Evolutionary conservation across 2,113 vertebrate genomes (phyloP).

Genomic region (Sprattus sprattus): DNA sequence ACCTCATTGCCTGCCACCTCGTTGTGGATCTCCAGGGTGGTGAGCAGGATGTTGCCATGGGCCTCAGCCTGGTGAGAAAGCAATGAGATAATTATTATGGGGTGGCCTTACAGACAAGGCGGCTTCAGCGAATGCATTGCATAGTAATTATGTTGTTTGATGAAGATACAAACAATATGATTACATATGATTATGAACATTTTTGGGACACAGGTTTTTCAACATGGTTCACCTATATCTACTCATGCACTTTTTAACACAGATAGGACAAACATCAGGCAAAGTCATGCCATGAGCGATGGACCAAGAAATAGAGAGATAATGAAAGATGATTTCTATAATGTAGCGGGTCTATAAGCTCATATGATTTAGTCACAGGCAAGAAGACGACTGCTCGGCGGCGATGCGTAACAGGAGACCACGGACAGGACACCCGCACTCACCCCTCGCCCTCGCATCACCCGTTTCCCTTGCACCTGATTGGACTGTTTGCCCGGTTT

Average conservation of each 20-base stretch:
- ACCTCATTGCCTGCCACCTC: constrained; percentile 88
- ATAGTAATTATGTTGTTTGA: not conserved
- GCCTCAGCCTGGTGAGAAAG: constrained; percentile 80
- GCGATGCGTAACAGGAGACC: not conserved
- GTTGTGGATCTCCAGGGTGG: constrained; percentile 94
- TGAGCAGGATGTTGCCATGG: constrained; percentile 91
- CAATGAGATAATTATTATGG: not conserved
- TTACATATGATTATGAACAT: not conserved
- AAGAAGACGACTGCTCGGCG: not conserved
- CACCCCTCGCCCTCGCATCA: constrained; percentile 68
- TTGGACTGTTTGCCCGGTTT: constrained; percentile 75
- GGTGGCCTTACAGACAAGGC: not conserved
- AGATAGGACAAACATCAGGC: not conserved
- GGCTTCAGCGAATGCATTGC: not conserved
- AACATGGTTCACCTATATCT: not conserved
- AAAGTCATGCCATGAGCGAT: not conserved
- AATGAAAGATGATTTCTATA: not conserved
- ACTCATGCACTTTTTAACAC: not conserved
- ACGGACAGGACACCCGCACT: constrained; percentile 59
- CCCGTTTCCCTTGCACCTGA: constrained; percentile 67
- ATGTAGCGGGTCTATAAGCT: not conserved
- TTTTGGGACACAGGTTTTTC: not conserved
- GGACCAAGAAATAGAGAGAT: not conserved
- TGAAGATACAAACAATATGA: not conserved
- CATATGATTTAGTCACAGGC: constrained; percentile 44